Evolutionary conservation across 2,113 vertebrate species (phyloP).

Genomic region (Pangasianodon gigas): DNA sequence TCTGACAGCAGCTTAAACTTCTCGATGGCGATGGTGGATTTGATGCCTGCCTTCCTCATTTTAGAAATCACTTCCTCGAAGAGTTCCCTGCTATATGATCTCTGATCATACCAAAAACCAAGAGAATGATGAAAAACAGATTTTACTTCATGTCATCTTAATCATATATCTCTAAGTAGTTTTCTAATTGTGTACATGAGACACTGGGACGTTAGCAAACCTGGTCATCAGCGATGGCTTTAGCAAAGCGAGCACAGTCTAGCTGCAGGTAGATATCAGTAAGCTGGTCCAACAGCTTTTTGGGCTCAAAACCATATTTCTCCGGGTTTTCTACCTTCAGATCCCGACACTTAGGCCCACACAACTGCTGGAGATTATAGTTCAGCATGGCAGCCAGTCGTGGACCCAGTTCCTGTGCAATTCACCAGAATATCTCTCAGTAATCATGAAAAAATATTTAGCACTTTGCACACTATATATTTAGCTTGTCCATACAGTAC

Average conservation of each 20-base stretch:
- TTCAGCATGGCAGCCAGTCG: slow-evolving; percentile 97
- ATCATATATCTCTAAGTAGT: neutral
- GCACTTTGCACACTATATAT: neutral
- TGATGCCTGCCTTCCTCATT: slow-evolving; percentile 98
- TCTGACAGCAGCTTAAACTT: slow-evolving; percentile 96
- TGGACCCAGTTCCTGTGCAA: slow-evolving; percentile 87
- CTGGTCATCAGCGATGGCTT: slow-evolving; percentile 98
- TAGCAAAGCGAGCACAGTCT: slow-evolving; percentile 94
- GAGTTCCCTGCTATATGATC: slow-evolving; percentile 95
- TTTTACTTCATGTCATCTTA: neutral
- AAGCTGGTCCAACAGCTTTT: slow-evolving; percentile 97
- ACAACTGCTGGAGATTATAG: slow-evolving; percentile 97
- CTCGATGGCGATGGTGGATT: slow-evolving; percentile 97
- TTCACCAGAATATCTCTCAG: slow-evolving; percentile 1
- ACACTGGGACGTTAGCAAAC: slow-evolving; percentile 62
- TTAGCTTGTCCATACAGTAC: neutral
- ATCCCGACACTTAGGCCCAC: slow-evolving; percentile 97
- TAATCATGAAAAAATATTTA: neutral
- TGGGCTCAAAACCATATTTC: slow-evolving; percentile 98
- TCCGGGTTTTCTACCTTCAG: slow-evolving; percentile 98
- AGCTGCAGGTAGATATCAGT: slow-evolving; percentile 97
- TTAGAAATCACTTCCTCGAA: slow-evolving; percentile 98
- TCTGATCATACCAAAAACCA: slow-evolving; percentile 67
- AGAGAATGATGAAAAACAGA: slow-evolving; percentile 14
- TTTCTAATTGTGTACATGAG: neutral